Conservation (phyloP, 2,888 invertebrate species). For the Lithophane semibrunnea region DNA sequence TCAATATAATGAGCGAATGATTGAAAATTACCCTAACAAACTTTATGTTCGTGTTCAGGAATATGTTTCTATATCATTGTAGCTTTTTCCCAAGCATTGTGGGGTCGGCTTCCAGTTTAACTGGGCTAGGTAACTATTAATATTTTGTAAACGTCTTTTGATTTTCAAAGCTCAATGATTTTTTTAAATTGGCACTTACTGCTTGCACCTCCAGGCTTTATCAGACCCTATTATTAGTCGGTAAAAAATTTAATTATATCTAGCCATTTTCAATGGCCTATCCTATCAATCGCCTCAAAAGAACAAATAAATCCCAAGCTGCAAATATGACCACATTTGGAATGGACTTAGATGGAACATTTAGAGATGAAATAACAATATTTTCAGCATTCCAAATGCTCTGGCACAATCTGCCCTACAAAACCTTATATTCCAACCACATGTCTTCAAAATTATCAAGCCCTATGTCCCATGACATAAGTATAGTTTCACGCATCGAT, state of each 20-base stretch:
- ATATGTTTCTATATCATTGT: constrained; percentile 53
- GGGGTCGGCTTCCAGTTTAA: constrained; percentile 17
- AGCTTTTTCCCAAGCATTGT: constrained; percentile 44
- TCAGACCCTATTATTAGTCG: too few relatives aligned
- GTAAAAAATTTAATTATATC: too few relatives aligned
- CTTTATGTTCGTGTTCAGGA: constrained; percentile 54
- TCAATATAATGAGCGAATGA: constrained; percentile 65
- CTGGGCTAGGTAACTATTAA: neutral
- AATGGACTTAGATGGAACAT: neutral
- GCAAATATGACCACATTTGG: neutral
- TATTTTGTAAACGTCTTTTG: neutral
- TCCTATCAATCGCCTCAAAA: too few relatives aligned
- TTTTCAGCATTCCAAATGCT: neutral
- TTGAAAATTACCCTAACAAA: constrained; percentile 63
- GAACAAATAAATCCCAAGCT: neutral
- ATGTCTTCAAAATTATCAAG: constrained; percentile 41
- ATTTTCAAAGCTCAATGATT: neutral
- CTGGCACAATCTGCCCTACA: too few relatives aligned
- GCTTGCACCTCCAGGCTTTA: neutral
- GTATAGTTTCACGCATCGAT: constrained; percentile 86
- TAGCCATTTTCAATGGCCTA: neutral
- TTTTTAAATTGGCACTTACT: neutral
- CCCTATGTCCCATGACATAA: constrained; percentile 65
- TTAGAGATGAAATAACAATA: neutral
- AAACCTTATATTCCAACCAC: neutral